Conservation (phyloP, 2,888 invertebrate genomes). For the Sarcophaga variegata region DNA sequence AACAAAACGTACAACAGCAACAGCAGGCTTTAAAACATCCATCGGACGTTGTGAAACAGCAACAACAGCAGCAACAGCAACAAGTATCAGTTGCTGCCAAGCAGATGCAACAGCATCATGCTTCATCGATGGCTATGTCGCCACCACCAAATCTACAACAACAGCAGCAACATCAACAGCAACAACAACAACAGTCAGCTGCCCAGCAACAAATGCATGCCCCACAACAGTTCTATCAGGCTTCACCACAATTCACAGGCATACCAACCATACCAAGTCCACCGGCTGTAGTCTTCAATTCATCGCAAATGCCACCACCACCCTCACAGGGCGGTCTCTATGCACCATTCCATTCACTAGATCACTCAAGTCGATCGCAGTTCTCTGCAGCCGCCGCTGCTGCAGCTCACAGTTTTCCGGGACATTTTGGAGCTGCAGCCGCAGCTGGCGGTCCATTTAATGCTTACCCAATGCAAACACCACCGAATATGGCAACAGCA, state of each 20-base stretch:
- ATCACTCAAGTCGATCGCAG: constrained; percentile 88
- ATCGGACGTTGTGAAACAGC: constrained; percentile 79
- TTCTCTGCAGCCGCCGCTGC: constrained; percentile 88
- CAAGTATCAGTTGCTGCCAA: constrained; percentile 81
- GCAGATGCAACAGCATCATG: constrained; percentile 84
- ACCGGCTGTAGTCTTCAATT: constrained; percentile 89
- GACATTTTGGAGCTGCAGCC: constrained; percentile 84
- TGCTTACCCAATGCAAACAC: constrained; percentile 85
- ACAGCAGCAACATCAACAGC: constrained; percentile 84
- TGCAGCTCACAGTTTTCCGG: constrained; percentile 80
- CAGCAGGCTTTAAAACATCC: constrained; percentile 77
- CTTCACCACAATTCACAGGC: constrained; percentile 87
- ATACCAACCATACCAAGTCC: constrained; percentile 94
- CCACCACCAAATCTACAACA: constrained; percentile 85
- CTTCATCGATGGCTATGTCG: constrained; percentile 82
- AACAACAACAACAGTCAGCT: constrained; percentile 82
- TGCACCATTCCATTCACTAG: constrained; percentile 89
- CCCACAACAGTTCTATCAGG: constrained; percentile 84
- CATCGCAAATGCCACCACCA: constrained; percentile 86
- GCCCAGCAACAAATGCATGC: constrained; percentile 82
- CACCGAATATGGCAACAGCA: constrained; percentile 82
- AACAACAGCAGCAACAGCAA: constrained; percentile 77
- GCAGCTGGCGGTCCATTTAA: constrained; percentile 85
- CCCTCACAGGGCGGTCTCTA: constrained; percentile 89
- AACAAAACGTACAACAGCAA: constrained; percentile 68